These are phyloP conservation scores for Cynopterus brachyotis DNA, from an alignment of 2,113 vertebrate genomes.

Conservation along the genomic window DNA sequence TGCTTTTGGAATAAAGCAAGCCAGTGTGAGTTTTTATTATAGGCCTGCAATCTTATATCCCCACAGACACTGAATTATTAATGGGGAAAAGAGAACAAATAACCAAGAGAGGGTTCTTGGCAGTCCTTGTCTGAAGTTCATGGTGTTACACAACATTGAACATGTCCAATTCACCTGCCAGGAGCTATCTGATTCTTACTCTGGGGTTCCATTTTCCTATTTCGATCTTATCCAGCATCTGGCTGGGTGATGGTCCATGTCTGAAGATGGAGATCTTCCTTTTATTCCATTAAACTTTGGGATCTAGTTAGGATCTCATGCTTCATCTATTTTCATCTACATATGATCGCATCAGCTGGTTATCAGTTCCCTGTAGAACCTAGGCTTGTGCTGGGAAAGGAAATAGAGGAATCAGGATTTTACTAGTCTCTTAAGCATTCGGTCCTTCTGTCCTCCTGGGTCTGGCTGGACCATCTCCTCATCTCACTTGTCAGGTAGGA, in stretches of 20 bases:
- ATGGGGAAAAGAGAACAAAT: conserved; percentile 60
- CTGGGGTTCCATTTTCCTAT: conserved; percentile 61
- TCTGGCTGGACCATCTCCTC: background rate
- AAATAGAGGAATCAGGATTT: conserved; percentile 19
- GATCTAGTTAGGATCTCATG: conserved; percentile 46
- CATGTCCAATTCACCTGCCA: conserved; percentile 63
- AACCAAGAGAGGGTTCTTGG: conserved; percentile 69
- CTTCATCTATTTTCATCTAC: conserved; percentile 57
- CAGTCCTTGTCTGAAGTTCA: conserved; percentile 46
- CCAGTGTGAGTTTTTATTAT: conserved; percentile 52
- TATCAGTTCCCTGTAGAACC: conserved; percentile 32
- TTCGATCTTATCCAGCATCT: conserved; percentile 56
- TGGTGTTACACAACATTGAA: conserved; percentile 52
- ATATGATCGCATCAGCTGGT: background rate
- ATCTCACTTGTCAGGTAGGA: background rate
- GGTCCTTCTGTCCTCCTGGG: background rate
- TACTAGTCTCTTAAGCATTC: background rate
- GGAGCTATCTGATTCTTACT: conserved; percentile 62
- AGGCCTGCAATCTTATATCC: conserved; percentile 51
- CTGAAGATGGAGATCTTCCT: conserved; percentile 33
- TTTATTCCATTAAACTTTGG: conserved; percentile 46
- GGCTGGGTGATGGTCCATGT: conserved; percentile 62
- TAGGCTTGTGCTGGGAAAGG: conserved; percentile 27
- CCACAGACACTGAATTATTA: conserved; percentile 53
- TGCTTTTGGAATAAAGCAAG: conserved; percentile 15